A percentile compares a stretch with the other conserved stretches of the same genome.
phyloP scores from a whole-genome alignment of 2,113 vertebrate species.

The Macrotis lagotis region DNA sequence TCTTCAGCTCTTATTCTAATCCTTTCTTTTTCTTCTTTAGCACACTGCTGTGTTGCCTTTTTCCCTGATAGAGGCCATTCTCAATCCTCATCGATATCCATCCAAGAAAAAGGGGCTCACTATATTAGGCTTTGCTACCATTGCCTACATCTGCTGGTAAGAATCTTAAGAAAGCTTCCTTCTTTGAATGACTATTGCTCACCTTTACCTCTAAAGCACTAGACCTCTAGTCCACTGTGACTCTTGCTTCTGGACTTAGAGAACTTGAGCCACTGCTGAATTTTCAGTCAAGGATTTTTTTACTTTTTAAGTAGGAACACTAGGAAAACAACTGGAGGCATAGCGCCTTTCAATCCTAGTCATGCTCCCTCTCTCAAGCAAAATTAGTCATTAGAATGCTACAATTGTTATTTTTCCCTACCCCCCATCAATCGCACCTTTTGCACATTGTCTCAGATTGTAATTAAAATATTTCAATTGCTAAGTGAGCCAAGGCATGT shows the following conservation, averaged over 20 bases:
- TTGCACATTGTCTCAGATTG: slow-evolving; percentile 19
- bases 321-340: neutral
- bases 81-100: slow-evolving; percentile 79
- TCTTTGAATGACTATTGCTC: neutral
- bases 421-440: neutral
- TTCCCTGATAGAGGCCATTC: slow-evolving; percentile 78
- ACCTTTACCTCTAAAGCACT: neutral
- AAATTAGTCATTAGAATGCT: neutral
- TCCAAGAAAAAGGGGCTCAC: slow-evolving; percentile 79
- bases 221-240: neutral
- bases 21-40: slow-evolving; percentile 70
- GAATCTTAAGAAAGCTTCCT: slow-evolving; percentile 14
- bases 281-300: neutral
- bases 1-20: fast-evolving
- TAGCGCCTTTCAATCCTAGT: neutral
- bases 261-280: neutral
- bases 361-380: neutral
- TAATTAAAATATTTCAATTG: slow-evolving; percentile 13
- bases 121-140: slow-evolving; percentile 51
- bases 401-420: neutral
- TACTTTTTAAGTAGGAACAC: neutral
- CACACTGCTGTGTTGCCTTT: slow-evolving; percentile 81
- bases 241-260: neutral
- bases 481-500: neutral
- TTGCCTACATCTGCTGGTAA: slow-evolving; percentile 84